Base-by-base conservation (phyloP, 1,140 invertebrate species). In the Orius laevigatus region DNA sequence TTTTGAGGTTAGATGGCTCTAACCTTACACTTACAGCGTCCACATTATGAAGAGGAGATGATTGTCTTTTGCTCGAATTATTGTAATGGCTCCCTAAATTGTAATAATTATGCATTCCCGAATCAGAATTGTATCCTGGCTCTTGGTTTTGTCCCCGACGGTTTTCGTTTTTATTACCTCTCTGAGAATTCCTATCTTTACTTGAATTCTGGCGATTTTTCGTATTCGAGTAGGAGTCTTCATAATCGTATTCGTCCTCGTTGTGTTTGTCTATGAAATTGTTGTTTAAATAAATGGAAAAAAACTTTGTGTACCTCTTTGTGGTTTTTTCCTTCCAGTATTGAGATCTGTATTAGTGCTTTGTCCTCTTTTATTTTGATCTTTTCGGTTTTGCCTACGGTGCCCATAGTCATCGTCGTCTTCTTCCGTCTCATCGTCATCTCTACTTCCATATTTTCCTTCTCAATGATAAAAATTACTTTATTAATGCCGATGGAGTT, bases 111-210 rank as follows among this genome's bases (percentile, higher is more conserved):
- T 39, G 14, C 25, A 39, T 42, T 36, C 40, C 18, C 18, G 38
- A 49, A 43, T 42, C 25, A 4, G 25, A 48, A 44, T 52, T 52
- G 14, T 36, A 43, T 15, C 51, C 39, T 11, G 48, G 39, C 2
- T 41, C 18, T n/a, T 25, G 41, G 47, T n/a, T 38, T 12, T 25
- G 25, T 25, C 25, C 38, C 34, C 18, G 33, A 14, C 2, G 41
- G 32, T 8, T 19, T 43, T 3, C 18, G 38, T 34, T 20, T 49
- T n/a, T 6, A 9, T 3, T 46, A 10, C 11, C 3, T 35, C 25
- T 25, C 8, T 25, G 25, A 25, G 25, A 25, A 25, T 25, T 25
- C 8, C 25, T 25, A 8, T 25, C 25, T 25, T 25, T 25, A 8
- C 25, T 25, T 25, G 25, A 25, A 25, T 25, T 25, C 8, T 3